Base-by-base conservation (phyloP, 2,888 invertebrate genomes). In the Thymelicus acteon region DNA sequence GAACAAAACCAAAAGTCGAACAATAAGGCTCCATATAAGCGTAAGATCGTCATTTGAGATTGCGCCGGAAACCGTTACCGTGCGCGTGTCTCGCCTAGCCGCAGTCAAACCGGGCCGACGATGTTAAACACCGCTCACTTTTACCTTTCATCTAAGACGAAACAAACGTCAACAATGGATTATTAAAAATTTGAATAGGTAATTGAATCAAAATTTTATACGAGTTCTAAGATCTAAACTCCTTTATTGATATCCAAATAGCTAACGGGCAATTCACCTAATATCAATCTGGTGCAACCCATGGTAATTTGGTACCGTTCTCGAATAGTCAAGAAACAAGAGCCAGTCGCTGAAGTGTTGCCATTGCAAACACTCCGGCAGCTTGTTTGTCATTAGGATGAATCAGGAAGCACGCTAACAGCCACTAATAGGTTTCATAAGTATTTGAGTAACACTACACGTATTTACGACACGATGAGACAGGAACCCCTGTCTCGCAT, bases 11-110 rank as follows among this genome's bases (percentile, higher is more conserved):
- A 70, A 60, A 76, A 72, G 67, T 48, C 71, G 52, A 77, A 79
- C 70, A 75, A 64, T 60, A 78, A 74, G 74, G 72, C 74, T 74
- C 78, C 74, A 78, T 75, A 76, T 75, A 78, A 76, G 78, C 77
- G 73, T 74, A 72, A 79, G 82, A 83, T 83, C 76, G 79, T 78
- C 70, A 65, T 64, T 82, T 80, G 75, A 79, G 82, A 85, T 83
- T 76, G 75, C 72, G 75, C 66, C 71, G 67, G 48, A 60, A 72
- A 81, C 82, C 80, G 80, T 80, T 82, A 80, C 72, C 73, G 74
- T 73, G 47, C 67, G 75, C 71, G 67, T 72, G 67, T 75, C 73
- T 73, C 74, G 57, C 37, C 60, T 37, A 7, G 57, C 57, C 15
- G 15, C 49, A 31, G 48, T 6, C 15, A 7, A 52, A 19, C 52